Conservation (phyloP, 2,113 vertebrate species). For the Mesembrinibis cayennensis region DNA sequence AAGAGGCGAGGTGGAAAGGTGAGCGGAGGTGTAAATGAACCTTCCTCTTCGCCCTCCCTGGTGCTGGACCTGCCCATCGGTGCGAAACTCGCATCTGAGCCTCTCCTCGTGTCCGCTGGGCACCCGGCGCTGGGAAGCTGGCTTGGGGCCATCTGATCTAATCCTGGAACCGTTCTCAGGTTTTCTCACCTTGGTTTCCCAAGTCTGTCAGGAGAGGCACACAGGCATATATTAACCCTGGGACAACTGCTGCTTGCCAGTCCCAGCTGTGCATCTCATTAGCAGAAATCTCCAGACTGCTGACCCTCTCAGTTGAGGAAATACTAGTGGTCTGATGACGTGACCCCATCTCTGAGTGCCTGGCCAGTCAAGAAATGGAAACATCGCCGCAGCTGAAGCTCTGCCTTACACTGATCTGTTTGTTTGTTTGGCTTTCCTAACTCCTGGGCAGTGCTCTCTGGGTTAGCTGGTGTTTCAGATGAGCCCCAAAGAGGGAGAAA, state of each 20-base stretch:
- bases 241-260: slow-evolving; percentile 24
- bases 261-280: slow-evolving; percentile 40
- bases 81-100: background rate
- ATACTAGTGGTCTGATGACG: background rate
- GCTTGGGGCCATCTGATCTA: background rate
- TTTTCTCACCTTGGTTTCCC: slow-evolving; percentile 19
- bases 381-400: background rate
- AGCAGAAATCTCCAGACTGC: slow-evolving; percentile 14
- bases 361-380: background rate
- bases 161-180: slow-evolving; percentile 8
- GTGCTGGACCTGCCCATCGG: background rate
- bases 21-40: background rate
- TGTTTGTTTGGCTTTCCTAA: slow-evolving; percentile 2
- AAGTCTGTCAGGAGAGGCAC: background rate
- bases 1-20: background rate
- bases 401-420: background rate
- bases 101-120: background rate
- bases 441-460: background rate
- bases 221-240: background rate
- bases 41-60: background rate
- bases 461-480: background rate
- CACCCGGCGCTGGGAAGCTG: background rate
- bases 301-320: slow-evolving; percentile 41
- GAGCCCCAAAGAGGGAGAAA: slow-evolving; percentile 28
- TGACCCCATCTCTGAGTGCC: background rate